Conservation (phyloP, 2,113 vertebrate genomes). For the Pterophyllum scalare region DNA sequence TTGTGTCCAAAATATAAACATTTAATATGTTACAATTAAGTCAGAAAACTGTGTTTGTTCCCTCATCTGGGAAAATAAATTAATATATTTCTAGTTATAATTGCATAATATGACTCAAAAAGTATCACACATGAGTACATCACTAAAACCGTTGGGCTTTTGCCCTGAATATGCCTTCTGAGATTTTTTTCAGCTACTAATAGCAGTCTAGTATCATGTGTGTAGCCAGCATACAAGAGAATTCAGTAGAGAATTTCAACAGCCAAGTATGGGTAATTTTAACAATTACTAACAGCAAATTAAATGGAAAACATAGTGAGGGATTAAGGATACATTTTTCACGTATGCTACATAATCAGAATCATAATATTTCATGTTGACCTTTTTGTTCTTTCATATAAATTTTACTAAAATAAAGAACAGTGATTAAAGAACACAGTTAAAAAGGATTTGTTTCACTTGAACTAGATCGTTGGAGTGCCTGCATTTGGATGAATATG, state of each 20-base stretch:
- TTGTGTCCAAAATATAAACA: background rate
- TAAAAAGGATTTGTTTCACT: conserved; percentile 29
- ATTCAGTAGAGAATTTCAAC: conserved; percentile 2
- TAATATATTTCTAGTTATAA: background rate
- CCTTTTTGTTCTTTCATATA: background rate
- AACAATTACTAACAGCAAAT: background rate
- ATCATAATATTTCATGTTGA: background rate
- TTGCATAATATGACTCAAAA: background rate
- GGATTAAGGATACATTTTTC: background rate
- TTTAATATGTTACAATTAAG: background rate
- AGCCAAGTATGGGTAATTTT: background rate
- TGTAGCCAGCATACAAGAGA: background rate
- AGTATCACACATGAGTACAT: background rate
- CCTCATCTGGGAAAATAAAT: background rate
- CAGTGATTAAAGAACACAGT: conserved; percentile 22
- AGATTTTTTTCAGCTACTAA: background rate
- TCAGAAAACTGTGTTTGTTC: background rate
- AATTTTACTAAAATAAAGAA: background rate
- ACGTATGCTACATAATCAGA: background rate
- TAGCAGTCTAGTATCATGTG: background rate
- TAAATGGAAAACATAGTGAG: background rate
- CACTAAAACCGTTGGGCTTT: background rate
- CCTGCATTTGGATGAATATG: conserved; percentile 12
- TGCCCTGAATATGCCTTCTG: background rate
- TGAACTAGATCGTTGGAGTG: conserved; percentile 6